Conservation (phyloP, 2,113 vertebrate genomes). For the Tautogolabrus adspersus region DNA sequence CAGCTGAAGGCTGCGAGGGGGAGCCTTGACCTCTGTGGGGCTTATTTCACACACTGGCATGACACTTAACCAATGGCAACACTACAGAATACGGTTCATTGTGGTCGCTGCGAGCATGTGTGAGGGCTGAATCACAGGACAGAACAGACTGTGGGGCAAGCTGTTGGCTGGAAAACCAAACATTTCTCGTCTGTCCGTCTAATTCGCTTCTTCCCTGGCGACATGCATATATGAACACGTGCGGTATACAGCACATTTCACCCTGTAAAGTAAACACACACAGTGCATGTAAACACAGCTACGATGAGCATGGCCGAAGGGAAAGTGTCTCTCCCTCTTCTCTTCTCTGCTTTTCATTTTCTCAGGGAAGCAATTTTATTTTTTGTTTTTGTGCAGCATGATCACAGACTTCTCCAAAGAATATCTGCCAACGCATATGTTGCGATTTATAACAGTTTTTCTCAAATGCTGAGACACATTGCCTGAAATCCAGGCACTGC, state of each 20-base stretch:
- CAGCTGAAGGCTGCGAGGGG: slow-evolving; percentile 5
- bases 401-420: slow-evolving; percentile 20
- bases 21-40: slow-evolving; percentile 16
- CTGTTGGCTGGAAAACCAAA: not conserved
- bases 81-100: not conserved
- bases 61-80: slow-evolving; percentile 20
- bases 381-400: slow-evolving; percentile 21
- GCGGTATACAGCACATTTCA: not conserved
- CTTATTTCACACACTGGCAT: slow-evolving; percentile 20
- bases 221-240: not conserved
- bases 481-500: slow-evolving; percentile 2
- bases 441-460: slow-evolving; percentile 37
- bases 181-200: slow-evolving; percentile 1
- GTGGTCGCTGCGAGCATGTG: slow-evolving; percentile 1
- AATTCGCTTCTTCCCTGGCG: not conserved
- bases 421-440: slow-evolving; percentile 33
- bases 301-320: not conserved
- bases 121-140: slow-evolving; percentile 10
- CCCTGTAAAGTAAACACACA: not conserved
- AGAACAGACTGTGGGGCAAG: slow-evolving; percentile 26
- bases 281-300: not conserved
- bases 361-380: slow-evolving; percentile 7
- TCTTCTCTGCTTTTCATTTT: not conserved
- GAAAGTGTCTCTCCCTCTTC: not conserved
- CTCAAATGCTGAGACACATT: slow-evolving; percentile 20